A percentile compares a stretch with the other conserved stretches of the same genome.
These are phyloP conservation scores for Scrobipalpa atriplicella DNA, from an alignment of 2,888 invertebrate genomes.

Conservation along the genomic window DNA sequence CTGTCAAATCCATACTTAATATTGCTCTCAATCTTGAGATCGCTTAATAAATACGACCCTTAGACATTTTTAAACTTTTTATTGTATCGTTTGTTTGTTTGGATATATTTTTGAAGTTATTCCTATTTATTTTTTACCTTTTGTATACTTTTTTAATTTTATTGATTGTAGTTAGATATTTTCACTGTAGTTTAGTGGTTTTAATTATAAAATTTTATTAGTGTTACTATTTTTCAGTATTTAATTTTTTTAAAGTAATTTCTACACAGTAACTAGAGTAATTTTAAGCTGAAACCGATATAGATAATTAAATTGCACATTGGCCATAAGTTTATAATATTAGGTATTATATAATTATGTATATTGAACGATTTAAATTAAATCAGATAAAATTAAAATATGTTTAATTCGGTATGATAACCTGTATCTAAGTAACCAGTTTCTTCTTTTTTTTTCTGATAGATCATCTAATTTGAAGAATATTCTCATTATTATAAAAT, in stretches of 20 bases:
- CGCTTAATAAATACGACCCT: no score
- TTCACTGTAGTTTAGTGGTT: conserved; percentile 28
- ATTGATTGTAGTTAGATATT: conserved; percentile 8
- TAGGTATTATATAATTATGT: conserved; percentile 45
- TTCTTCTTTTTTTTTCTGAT: background rate
- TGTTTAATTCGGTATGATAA: no score
- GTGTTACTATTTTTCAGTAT: conserved; percentile 62
- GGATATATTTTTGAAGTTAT: conserved; percentile 67
- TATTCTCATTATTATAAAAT: conserved; percentile 43
- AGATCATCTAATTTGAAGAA: background rate
- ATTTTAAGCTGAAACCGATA: conserved; percentile 63
- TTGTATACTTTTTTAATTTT: conserved; percentile 63
- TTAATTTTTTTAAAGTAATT: conserved; percentile 52
- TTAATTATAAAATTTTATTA: conserved; percentile 53
- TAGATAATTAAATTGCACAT: conserved; percentile 56
- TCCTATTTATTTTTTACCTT: conserved; percentile 74
- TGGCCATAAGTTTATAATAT: conserved; percentile 59
- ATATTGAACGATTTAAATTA: conserved; percentile 45
- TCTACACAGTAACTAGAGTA: conserved; percentile 56
- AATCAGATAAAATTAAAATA: background rate
- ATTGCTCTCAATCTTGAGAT: no score
- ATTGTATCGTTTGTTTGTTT: conserved; percentile 18
- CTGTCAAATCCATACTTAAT: no score
- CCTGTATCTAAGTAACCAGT: no score
- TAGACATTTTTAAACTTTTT: conserved; percentile 50